Evolutionary conservation across 2,888 invertebrate species (phyloP).

Genomic region (Coenonympha glycerion): DNA sequence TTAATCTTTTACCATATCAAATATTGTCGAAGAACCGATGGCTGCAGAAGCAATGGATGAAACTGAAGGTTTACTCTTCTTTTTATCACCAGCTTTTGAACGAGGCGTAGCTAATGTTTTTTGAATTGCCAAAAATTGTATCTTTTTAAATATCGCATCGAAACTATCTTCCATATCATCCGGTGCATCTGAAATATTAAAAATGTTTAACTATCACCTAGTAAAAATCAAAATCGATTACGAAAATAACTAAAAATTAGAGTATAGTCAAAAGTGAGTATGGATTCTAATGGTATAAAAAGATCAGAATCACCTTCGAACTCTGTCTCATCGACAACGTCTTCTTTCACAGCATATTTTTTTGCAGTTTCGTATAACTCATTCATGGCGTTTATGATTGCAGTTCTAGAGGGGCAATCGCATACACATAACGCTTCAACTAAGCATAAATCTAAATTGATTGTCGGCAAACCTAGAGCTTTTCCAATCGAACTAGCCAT

Average conservation of each 20-base stretch:
- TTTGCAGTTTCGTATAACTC: conserved; percentile 46
- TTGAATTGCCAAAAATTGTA: conserved; percentile 44
- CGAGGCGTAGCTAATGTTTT: conserved; percentile 51
- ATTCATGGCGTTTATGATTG: conserved; percentile 43
- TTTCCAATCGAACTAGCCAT: conserved; percentile 62
- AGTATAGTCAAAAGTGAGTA: too few relatives aligned
- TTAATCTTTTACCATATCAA: conserved; percentile 46
- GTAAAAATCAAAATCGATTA: background rate
- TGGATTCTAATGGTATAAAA: background rate
- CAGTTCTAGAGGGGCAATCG: conserved; percentile 41
- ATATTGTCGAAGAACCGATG: conserved; percentile 55
- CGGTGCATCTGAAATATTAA: conserved; percentile 27
- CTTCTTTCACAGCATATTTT: conserved; percentile 31
- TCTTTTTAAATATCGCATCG: conserved; percentile 50
- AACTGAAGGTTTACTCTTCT: conserved; percentile 48
- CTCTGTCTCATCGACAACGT: conserved; percentile 34
- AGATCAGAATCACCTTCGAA: conserved; percentile 38
- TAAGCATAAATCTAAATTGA: conserved; percentile 69
- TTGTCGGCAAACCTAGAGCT: conserved; percentile 56
- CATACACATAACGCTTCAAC: conserved; percentile 60
- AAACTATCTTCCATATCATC: conserved; percentile 48
- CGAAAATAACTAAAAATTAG: background rate
- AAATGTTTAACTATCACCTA: conserved; percentile 1
- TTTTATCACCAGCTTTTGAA: conserved; percentile 57
- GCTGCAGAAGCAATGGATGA: conserved; percentile 48